Evolutionary conservation across 2,797 vertebrate genomes (phyloP), one percentile per base, ranked within the genome.

Genomic region (Parotocinclus haroldoi): DNA sequence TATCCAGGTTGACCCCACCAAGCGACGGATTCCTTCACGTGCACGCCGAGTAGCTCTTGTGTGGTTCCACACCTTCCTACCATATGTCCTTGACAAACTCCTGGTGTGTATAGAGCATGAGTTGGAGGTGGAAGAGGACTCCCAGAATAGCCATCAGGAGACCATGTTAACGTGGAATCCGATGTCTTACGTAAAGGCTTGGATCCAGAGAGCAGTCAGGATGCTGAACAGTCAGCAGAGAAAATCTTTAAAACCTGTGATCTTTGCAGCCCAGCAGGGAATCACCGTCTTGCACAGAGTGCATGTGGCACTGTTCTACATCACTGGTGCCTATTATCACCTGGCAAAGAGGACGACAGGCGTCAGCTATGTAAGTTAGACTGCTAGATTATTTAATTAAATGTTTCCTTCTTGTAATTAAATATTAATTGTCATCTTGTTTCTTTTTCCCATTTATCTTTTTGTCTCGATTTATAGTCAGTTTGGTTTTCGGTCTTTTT

Each of bases 231-330:
- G 93, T 51, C 62, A 79, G 58, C 95, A 93, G 85, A 92, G 79
- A 82, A 93, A 76, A 64, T 62, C 5, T 0, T 79, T 88, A 5
- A 71, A 87, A 12, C 88, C 85, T 0, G 60, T 55, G 0, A 76
- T 90, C 14, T 80, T 77, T 0, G 27, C 83, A 3, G 62, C 92
- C 0, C 90, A 89, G 63, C 92, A 92, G 58, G 71, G 81, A 11
- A 27, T 96, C 1, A 74, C 86, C 9, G 77, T 92, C 57, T 83
- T 98, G 7, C 89, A 88, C 53, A 83, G 92, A 38, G 69, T 98
- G 2, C 95, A 98, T 0, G 75, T 93, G 14, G 91, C 94, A 10
- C 44, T 91, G 18, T 99, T 99, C 81, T 98, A 97, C 77, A 74
- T 96, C 78, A 88, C 73, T 0, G 91, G 94, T 3, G 63, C 82